Conservation (phyloP, 2,113 vertebrate species). For the Todiramphus saurophagus region DNA sequence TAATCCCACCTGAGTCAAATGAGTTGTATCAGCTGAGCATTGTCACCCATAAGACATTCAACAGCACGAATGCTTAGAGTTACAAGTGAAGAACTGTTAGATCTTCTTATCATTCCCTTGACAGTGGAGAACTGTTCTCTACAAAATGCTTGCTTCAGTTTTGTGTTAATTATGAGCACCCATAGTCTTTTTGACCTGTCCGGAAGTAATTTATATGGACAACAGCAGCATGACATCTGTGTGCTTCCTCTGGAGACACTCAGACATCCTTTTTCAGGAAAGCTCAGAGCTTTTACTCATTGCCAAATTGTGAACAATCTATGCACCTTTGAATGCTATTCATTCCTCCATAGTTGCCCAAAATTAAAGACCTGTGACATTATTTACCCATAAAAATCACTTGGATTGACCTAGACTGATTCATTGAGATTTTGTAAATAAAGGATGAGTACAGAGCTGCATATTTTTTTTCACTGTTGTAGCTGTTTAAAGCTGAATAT, state of each 20-base stretch:
- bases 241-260: neutral
- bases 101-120: neutral
- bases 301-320: neutral
- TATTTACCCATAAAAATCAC: neutral
- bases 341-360: neutral
- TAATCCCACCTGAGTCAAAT: neutral
- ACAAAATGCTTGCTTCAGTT: neutral
- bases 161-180: neutral
- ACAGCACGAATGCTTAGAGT: neutral
- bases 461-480: neutral
- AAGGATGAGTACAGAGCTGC: neutral
- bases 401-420: neutral
- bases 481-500: neutral
- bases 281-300: neutral
- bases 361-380: neutral
- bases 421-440: neutral
- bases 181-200: neutral
- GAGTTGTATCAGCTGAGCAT: neutral
- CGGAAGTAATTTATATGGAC: neutral
- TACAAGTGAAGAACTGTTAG: neutral
- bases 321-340: neutral
- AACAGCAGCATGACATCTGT: neutral
- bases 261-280: neutral
- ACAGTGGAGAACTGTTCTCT: neutral
- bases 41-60: neutral